phyloP scores from a whole-genome alignment of 2,113 vertebrate genomes.

The Nothocercus julius region DNA sequence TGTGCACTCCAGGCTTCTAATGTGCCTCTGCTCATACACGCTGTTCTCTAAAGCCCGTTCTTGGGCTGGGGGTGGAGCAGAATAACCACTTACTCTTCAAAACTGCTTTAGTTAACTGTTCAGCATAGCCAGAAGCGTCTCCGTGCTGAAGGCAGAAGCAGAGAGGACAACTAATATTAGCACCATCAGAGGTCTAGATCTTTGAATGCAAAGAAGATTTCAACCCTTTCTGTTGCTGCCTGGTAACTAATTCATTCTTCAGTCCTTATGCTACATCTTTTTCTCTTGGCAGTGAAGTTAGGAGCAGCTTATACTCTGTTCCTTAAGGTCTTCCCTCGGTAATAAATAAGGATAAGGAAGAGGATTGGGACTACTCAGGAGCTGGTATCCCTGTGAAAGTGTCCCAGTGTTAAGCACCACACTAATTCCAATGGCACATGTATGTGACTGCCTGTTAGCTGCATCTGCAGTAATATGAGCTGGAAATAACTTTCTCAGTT shows the following conservation, averaged over 20 bases:
- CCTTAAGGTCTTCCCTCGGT: not conserved
- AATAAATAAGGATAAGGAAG: not conserved
- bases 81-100: not conserved
- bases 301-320: not conserved
- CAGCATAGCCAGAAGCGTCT: not conserved
- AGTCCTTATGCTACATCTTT: not conserved
- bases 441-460: not conserved
- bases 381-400: not conserved
- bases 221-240: conserved; percentile 8
- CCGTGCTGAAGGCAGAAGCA: conserved; percentile 33
- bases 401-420: not conserved
- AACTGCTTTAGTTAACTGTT: not conserved
- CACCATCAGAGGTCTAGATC: not conserved
- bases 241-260: conserved; percentile 13
- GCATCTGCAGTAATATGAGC: not conserved
- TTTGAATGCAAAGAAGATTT: conserved; percentile 4
- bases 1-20: not conserved
- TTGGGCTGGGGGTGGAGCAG: conserved; percentile 26
- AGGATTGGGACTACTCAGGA: not conserved
- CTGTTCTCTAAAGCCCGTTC: not conserved
- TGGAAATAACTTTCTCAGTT: not conserved
- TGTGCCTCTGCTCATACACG: not conserved
- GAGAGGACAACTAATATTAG: conserved; percentile 30
- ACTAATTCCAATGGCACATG: not conserved
- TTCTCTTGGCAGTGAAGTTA: not conserved